Evolutionary conservation across 2,888 invertebrate species (phyloP).

Genomic region (Lobophora halterata): DNA sequence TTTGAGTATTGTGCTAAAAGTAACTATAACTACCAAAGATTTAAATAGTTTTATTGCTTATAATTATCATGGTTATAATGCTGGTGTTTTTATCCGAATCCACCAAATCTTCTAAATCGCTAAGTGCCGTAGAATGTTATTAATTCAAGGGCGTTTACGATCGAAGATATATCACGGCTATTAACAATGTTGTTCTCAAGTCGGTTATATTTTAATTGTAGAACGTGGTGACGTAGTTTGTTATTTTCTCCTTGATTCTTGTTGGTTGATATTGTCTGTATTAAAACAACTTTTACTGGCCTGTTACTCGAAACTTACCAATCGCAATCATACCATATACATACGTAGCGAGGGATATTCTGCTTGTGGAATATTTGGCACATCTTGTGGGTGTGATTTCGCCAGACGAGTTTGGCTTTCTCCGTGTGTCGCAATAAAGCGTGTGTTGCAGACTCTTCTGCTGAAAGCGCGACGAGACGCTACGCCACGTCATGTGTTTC

Average conservation of each 20-base stretch:
- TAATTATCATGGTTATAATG: too few species aligned
- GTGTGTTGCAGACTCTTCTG: constrained; percentile 34
- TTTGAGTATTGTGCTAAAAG: too few species aligned
- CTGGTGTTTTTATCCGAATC: too few species aligned
- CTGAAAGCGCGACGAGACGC: constrained; percentile 21
- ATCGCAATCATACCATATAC: too few species aligned
- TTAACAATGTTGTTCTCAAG: constrained; percentile 1
- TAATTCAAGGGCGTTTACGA: constrained; percentile 4
- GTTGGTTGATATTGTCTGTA: constrained; percentile 33
- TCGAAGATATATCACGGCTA: too few species aligned
- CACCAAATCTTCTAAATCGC: too few species aligned
- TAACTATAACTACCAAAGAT: too few species aligned
- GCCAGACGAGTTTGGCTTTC: constrained; percentile 72
- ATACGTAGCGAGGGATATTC: constrained; percentile 47
- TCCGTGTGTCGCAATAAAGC: constrained; percentile 61
- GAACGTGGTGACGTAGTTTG: constrained; percentile 13
- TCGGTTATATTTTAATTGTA: not conserved
- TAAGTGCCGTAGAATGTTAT: constrained; percentile 9
- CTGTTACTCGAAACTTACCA: constrained; percentile 45
- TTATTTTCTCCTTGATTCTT: constrained; percentile 36
- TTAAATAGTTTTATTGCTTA: too few species aligned
- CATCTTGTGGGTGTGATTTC: constrained; percentile 76
- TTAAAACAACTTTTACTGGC: constrained; percentile 66
- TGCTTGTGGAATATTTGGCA: constrained; percentile 62
- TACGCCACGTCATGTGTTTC: too few species aligned